A percentile compares a stretch with the other conserved stretches of the same genome.
Conservation (phyloP, 1,140 invertebrate genomes). For the Arctopsyche grandis region DNA sequence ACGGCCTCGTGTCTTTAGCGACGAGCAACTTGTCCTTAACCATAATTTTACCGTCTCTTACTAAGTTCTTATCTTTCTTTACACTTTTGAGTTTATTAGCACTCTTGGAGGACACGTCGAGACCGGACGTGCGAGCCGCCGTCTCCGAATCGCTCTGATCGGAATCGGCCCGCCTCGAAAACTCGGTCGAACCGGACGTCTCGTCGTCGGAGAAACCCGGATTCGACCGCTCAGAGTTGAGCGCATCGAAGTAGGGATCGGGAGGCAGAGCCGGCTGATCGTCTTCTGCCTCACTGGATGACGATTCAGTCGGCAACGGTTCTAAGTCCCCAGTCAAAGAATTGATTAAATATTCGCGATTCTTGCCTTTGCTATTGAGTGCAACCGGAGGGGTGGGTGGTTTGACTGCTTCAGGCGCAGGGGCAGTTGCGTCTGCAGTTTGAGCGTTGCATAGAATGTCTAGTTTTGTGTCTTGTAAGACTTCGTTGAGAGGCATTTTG, state of each 20-base stretch:
- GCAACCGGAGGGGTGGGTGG: slow-evolving; percentile 48
- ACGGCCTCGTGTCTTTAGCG: slow-evolving; percentile 27
- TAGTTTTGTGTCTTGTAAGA: slow-evolving; percentile 56
- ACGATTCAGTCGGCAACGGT: slow-evolving; percentile 77
- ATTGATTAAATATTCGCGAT: slow-evolving; percentile 84
- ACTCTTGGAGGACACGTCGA: slow-evolving; percentile 62
- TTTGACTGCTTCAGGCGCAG: slow-evolving; percentile 51
- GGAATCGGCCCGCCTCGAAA: slow-evolving; percentile 58
- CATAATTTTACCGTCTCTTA: slow-evolving; percentile 12
- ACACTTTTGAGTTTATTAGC: slow-evolving; percentile 35
- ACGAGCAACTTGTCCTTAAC: slow-evolving; percentile 20
- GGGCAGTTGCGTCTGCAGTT: not conserved
- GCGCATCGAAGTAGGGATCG: slow-evolving; percentile 59
- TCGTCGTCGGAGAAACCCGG: slow-evolving; percentile 72
- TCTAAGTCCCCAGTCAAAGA: slow-evolving; percentile 88
- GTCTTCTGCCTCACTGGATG: slow-evolving; percentile 63
- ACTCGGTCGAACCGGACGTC: slow-evolving; percentile 64
- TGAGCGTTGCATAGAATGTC: slow-evolving; percentile 58
- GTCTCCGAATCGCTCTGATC: slow-evolving; percentile 73
- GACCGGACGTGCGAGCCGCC: slow-evolving; percentile 67
- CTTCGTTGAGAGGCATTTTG: slow-evolving; percentile 60
- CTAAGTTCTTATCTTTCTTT: slow-evolving; percentile 36
- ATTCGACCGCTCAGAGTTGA: slow-evolving; percentile 69
- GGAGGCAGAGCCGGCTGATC: slow-evolving; percentile 54
- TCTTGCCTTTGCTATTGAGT: slow-evolving; percentile 67